A percentile compares a stretch with the other conserved stretches of the same genome.
These are phyloP conservation scores for Mythimna albipuncta DNA, from an alignment of 2,888 invertebrate genomes.

Conservation along the genomic window DNA sequence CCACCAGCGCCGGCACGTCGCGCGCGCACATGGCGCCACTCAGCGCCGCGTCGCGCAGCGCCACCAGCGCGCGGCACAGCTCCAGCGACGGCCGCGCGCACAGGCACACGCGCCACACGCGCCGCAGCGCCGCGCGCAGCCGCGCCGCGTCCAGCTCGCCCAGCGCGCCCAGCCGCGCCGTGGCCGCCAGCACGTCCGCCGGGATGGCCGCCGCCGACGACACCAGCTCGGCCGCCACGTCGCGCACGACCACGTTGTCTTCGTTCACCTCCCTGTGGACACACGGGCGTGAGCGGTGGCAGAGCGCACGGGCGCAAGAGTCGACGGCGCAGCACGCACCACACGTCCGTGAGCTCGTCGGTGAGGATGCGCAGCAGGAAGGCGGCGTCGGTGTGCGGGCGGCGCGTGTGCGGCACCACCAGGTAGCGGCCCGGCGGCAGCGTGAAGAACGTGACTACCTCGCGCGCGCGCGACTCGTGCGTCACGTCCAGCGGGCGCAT, in stretches of 20 bases:
- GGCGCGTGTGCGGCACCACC: constrained; percentile 93
- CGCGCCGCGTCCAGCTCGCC: constrained; percentile 61
- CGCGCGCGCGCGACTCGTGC: constrained; percentile 88
- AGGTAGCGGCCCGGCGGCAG: constrained; percentile 94
- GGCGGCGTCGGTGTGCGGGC: constrained; percentile 92
- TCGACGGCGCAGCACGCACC: constrained; percentile 91
- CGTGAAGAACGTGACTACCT: constrained; percentile 93
- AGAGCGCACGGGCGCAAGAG: constrained; percentile 92
- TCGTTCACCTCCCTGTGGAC: constrained; percentile 94
- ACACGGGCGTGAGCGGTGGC: constrained; percentile 93
- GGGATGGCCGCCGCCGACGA: constrained; percentile 23
- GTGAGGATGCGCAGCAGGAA: constrained; percentile 93
- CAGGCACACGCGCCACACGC: constrained; percentile 83
- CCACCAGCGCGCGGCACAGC: constrained; percentile 92
- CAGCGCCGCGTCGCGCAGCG: constrained; percentile 92
- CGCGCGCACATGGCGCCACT: constrained; percentile 91
- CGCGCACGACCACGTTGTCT: constrained; percentile 93
- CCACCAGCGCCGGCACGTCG: constrained; percentile 91
- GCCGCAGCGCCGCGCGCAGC: constrained; percentile 62
- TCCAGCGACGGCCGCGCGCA: constrained; percentile 87
- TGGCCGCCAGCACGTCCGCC: constrained; percentile 3
- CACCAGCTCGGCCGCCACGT: constrained; percentile 85
- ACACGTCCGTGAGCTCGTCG: constrained; percentile 93
- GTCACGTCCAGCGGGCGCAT: constrained; percentile 92
- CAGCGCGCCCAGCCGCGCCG: constrained; percentile 35